Evolutionary conservation across 1,140 invertebrate species (phyloP).

Genomic region (Camponotus pennsylvanicus): DNA sequence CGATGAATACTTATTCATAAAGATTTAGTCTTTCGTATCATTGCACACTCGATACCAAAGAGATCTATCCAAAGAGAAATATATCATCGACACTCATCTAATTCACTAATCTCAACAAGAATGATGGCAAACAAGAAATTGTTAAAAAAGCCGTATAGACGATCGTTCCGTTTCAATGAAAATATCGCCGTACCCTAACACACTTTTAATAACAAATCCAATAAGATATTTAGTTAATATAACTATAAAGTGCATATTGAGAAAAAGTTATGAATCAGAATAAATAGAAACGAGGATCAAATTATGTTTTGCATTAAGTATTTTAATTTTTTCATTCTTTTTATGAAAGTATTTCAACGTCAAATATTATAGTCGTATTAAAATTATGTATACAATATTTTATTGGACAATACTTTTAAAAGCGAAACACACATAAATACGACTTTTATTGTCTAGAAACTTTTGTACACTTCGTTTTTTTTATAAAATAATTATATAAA

Average conservation of each 20-base stretch:
- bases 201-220: neutral
- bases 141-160: neutral
- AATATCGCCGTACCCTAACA: neutral
- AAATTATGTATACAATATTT: conserved; percentile 13
- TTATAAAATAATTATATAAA: neutral
- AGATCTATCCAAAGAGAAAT: neutral
- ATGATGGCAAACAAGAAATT: conserved; percentile 11
- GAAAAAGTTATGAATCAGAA: neutral
- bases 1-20: conserved; percentile 34
- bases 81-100: neutral
- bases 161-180: neutral
- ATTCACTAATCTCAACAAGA: conserved; percentile 9
- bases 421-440: neutral
- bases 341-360: conserved; percentile 13
- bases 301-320: neutral
- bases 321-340: conserved; percentile 9
- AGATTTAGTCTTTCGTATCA: neutral
- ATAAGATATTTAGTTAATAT: neutral
- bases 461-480: neutral
- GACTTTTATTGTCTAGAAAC: neutral
- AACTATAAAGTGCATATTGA: neutral
- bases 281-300: neutral
- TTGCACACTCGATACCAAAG: conserved; percentile 31
- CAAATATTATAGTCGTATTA: neutral
- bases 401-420: conserved; percentile 20